phyloP scores from a whole-genome alignment of 2,797 vertebrate species.

The Falco cherrug region DNA sequence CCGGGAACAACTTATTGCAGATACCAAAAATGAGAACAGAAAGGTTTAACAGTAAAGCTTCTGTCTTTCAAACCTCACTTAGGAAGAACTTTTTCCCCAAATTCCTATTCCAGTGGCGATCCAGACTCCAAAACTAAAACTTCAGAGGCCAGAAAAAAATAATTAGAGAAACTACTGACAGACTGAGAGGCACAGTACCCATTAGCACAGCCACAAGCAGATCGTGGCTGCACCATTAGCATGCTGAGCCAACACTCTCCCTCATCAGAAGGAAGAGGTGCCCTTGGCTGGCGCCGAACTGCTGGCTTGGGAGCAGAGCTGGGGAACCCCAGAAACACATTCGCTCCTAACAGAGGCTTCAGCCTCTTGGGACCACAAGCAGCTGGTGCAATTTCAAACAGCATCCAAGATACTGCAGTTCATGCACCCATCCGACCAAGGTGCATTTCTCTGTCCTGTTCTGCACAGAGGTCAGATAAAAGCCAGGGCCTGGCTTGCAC shows the following conservation, averaged over 20 bases:
- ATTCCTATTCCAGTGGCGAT: not conserved
- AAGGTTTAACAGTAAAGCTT: not conserved
- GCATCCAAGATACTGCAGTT: not conserved
- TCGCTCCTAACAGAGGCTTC: fast-evolving
- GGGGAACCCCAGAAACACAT: fast-evolving
- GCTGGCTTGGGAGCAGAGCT: not conserved
- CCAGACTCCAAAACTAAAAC: not conserved
- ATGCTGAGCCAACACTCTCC: not conserved
- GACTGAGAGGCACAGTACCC: not conserved
- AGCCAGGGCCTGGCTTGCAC: not conserved
- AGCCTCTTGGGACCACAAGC: not conserved
- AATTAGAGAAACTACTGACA: not conserved
- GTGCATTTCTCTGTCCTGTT: not conserved
- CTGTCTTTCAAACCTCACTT: not conserved
- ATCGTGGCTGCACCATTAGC: not conserved
- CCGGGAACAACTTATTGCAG: not conserved
- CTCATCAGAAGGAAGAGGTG: not conserved
- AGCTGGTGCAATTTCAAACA: not conserved
- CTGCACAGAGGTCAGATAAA: not conserved
- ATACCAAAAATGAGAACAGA: not conserved
- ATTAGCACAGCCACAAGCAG: not conserved
- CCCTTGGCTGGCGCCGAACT: fast-evolving
- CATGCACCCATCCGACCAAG: not conserved
- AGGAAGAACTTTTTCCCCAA: not conserved
- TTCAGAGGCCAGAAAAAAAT: not conserved